These are phyloP conservation scores for Pelagia noctiluca DNA, from an alignment of 30 jellyfish, hydroid and myxozoan genomes.

Conservation along the genomic window DNA sequence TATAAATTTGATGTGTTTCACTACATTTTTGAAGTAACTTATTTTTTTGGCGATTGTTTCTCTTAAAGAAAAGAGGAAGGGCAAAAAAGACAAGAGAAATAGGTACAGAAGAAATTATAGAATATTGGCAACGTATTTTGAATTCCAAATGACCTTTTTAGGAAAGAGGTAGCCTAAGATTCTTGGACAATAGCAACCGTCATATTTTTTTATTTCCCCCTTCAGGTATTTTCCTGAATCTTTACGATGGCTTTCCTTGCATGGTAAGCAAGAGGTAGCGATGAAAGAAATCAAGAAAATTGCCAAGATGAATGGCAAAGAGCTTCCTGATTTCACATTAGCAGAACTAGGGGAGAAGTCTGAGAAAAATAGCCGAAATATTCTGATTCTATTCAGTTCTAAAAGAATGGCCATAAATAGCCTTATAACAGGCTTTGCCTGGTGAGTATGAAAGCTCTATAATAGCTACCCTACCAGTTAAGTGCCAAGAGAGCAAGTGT, in stretches of 20 bases:
- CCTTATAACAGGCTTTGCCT: conserved; percentile 60
- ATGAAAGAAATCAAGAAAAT: conserved; percentile 43
- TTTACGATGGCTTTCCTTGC: conserved; percentile 77
- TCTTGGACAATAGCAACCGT: no score
- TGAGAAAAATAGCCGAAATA: conserved; percentile 27
- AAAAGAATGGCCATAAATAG: conserved; percentile 47
- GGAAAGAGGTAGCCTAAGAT: no score
- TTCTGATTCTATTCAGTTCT: conserved; percentile 53
- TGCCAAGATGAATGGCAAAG: conserved; percentile 69
- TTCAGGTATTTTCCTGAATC: conserved; percentile 86
- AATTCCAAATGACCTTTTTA: no score
- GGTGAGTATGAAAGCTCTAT: conserved; percentile 29
- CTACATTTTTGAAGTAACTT: no score
- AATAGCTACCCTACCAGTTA: not conserved
- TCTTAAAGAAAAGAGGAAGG: no score
- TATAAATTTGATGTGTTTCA: no score
- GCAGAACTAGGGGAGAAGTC: not conserved
- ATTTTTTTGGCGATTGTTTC: no score
- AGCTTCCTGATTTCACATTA: conserved; percentile 34
- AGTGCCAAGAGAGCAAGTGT: not conserved
- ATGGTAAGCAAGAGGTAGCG: conserved; percentile 81
- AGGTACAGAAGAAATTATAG: no score
- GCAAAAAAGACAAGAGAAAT: no score
- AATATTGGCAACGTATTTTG: no score
- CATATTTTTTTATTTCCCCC: no score